Conservation (phyloP, 1,140 invertebrate genomes). For the Apis dorsata region DNA sequence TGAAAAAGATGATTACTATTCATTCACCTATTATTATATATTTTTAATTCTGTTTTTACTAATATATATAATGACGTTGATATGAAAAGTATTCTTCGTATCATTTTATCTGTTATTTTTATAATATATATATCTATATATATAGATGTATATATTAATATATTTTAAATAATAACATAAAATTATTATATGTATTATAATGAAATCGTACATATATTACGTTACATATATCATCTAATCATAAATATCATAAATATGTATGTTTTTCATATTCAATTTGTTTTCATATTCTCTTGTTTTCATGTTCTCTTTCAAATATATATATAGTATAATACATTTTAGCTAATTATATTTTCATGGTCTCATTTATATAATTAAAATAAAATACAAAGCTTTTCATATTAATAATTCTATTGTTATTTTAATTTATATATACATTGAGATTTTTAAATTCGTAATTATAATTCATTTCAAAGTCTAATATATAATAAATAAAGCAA, state of each 20-base stretch:
- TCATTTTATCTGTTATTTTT: not conserved
- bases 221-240: not conserved
- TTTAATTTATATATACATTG: not conserved
- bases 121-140: not conserved
- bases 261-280: slow-evolving; percentile 15
- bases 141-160: not conserved
- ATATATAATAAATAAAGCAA: slow-evolving; percentile 17
- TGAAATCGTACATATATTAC: slow-evolving; percentile 6
- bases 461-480: not conserved
- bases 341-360: not conserved
- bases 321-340: not conserved
- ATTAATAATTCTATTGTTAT: not conserved
- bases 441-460: not conserved
- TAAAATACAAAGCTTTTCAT: not conserved
- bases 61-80: not conserved
- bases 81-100: not conserved
- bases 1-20: not conserved
- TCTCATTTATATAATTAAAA: not conserved
- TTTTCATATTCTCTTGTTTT: not conserved
- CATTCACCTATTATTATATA: not conserved
- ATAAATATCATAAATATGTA: not conserved
- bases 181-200: not conserved
- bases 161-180: no score
- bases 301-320: not conserved
- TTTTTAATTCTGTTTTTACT: not conserved